Percentiles rank a stretch among this genome's conserved stretches.
phyloP scores from a whole-genome alignment of 1,140 invertebrate genomes.

The Lerema accius region DNA sequence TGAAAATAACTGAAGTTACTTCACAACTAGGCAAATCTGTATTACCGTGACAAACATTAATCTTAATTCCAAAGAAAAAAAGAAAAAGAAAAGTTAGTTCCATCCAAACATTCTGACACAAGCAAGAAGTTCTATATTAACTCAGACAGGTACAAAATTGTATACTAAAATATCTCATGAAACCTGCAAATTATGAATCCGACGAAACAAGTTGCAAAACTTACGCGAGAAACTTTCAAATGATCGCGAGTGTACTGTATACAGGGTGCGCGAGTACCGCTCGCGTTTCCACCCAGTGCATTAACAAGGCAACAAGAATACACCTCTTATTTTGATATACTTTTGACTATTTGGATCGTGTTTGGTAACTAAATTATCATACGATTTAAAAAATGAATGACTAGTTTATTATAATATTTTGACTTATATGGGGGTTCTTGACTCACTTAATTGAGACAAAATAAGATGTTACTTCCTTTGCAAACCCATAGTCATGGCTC shows the following conservation, averaged over 20 bases:
- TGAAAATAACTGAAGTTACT: no score
- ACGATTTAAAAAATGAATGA: background rate
- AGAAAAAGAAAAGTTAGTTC: background rate
- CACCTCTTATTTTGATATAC: background rate
- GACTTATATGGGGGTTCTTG: no score
- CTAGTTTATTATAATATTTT: background rate
- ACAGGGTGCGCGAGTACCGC: background rate
- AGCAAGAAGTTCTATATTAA: background rate
- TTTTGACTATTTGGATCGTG: background rate
- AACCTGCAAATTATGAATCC: slow-evolving; percentile 1
- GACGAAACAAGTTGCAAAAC: slow-evolving; percentile 1
- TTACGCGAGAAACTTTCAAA: background rate
- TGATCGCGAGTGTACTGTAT: background rate
- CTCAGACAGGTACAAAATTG: background rate
- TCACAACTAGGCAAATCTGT: no score
- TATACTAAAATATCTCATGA: background rate
- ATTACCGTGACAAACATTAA: no score
- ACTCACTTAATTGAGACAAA: no score
- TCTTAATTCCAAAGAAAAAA: no score
- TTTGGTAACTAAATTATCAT: background rate
- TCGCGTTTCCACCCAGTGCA: background rate
- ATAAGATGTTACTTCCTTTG: no score
- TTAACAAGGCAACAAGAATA: slow-evolving; percentile 4
- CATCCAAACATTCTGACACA: background rate
- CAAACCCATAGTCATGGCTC: no score